phyloP scores from a whole-genome alignment of 2,797 vertebrate species.

The Anomalospiza imberbis region DNA sequence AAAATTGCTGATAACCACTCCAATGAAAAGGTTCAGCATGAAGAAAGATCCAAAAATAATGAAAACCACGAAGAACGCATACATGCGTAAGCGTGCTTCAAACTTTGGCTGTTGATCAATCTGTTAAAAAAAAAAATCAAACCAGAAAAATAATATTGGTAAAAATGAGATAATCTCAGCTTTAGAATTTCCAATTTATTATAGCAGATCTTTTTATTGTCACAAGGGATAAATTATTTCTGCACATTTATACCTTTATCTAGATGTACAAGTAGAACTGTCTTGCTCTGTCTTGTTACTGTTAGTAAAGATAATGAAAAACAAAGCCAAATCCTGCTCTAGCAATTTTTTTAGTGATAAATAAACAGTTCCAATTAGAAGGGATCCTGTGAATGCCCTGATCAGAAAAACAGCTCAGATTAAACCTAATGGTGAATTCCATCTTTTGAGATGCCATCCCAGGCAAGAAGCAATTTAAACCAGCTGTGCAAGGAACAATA shows the following conservation, averaged over 20 bases:
- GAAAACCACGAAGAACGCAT: conserved; percentile 72
- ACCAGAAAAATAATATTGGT: background rate
- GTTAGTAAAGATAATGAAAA: background rate
- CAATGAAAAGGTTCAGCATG: conserved; percentile 79
- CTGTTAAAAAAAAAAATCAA: conserved; percentile 29
- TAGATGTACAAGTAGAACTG: background rate
- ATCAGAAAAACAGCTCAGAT: background rate
- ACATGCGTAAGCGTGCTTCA: conserved; percentile 47
- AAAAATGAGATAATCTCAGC: background rate
- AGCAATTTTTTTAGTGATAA: background rate
- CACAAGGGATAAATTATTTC: background rate
- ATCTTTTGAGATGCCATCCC: background rate
- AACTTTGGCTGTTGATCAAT: background rate
- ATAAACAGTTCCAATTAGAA: background rate
- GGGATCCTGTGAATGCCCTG: background rate
- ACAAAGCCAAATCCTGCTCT: background rate
- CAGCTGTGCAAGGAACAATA: background rate
- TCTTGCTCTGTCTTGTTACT: background rate
- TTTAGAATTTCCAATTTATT: background rate
- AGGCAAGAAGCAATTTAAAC: background rate
- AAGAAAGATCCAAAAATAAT: conserved; percentile 81
- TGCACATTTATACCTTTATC: background rate
- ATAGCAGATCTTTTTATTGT: background rate
- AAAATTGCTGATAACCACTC: conserved; percentile 80
- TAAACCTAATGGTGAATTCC: background rate